A percentile compares a stretch with the other conserved stretches of the same genome.
phyloP scores from a whole-genome alignment of 2,797 vertebrate species.

The Morelia viridis region DNA sequence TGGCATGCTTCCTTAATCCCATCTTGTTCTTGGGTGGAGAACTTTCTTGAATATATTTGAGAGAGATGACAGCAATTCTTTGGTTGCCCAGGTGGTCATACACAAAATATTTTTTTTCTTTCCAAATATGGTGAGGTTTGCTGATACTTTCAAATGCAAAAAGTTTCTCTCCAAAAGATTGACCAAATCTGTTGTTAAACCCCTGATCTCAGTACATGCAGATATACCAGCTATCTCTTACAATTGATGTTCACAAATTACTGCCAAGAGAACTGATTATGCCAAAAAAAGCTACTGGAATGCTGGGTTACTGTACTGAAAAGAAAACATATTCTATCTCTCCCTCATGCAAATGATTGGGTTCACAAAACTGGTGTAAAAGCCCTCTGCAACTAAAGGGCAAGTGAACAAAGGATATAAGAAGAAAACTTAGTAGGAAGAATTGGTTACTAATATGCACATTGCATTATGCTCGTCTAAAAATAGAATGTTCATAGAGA shows the following conservation, averaged over 20 bases:
- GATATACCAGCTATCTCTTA: background rate
- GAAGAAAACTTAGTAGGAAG: background rate
- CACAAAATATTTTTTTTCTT: background rate
- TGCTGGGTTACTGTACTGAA: background rate
- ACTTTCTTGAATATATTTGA: background rate
- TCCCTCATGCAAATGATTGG: background rate
- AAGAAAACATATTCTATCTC: background rate
- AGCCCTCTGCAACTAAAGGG: background rate
- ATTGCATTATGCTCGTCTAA: background rate
- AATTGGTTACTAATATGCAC: background rate
- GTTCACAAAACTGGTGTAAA: background rate
- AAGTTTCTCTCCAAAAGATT: background rate
- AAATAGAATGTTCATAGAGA: background rate
- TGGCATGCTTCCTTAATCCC: background rate
- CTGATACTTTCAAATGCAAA: slow-evolving; percentile 1
- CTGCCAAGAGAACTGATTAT: background rate
- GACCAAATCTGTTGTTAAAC: background rate
- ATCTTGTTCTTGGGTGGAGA: background rate
- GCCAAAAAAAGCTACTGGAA: background rate
- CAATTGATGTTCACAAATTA: background rate
- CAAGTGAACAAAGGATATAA: background rate
- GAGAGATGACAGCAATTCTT: background rate
- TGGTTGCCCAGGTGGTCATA: background rate
- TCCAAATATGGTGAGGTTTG: background rate
- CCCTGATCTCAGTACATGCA: background rate